Percentiles rank a stretch among this genome's conserved stretches.
Evolutionary conservation across 2,797 vertebrate species (phyloP).

Genomic region (Acrossocheilus fasciatus): DNA sequence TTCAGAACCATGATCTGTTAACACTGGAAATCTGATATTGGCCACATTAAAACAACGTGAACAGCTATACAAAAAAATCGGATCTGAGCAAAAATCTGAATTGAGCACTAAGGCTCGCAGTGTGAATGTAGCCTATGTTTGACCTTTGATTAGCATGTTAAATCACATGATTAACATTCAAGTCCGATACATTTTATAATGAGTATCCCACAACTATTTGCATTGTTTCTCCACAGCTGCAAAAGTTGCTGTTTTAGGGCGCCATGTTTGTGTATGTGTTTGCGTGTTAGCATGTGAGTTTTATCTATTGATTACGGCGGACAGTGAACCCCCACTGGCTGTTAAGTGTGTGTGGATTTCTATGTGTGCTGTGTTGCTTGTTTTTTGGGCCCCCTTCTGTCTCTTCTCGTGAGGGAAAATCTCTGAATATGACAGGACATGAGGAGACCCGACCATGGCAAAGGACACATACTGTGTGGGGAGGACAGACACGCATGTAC

Average conservation of each 20-base stretch:
- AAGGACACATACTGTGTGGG: conserved; percentile 47
- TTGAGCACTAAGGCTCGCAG: too few species aligned
- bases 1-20: too few species aligned
- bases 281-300: conserved; percentile 20
- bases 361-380: conserved; percentile 45
- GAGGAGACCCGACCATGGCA: conserved; percentile 39
- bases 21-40: too few species aligned
- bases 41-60: too few species aligned
- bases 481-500: conserved; percentile 41
- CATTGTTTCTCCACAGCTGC: background rate
- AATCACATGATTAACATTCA: background rate
- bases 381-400: conserved; percentile 52
- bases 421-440: conserved; percentile 57
- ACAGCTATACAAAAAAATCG: too few species aligned
- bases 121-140: too few species aligned
- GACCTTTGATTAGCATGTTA: too few species aligned
- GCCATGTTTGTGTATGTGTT: background rate
- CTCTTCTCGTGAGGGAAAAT: conserved; percentile 44
- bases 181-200: background rate
- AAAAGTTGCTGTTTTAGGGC: background rate
- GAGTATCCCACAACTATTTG: background rate
- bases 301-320: conserved; percentile 74
- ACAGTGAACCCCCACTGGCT: conserved; percentile 68
- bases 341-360: conserved; percentile 26
- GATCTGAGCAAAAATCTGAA: too few species aligned